Evolutionary conservation across 2,888 invertebrate genomes (phyloP), one percentile per base, ranked within the genome.

Genomic region (Amphipoea lucens): DNA sequence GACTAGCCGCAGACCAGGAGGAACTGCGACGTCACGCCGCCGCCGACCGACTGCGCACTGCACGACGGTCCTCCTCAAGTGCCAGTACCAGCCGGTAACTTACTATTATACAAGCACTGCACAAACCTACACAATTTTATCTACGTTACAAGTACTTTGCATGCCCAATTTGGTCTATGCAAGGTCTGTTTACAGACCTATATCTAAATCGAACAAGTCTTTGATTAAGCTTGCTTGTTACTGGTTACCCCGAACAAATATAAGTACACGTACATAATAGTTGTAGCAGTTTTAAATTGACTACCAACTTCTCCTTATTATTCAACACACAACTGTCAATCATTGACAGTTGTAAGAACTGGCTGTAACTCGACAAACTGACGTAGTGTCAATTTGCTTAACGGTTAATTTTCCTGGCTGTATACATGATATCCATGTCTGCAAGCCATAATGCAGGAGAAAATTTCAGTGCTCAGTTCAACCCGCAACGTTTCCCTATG

Each of bases 1-100:
- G 99, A 90, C 96, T 99, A 79, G 98, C 98, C 92, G 98, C 98
- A 17, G 99, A 99, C 92, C 99, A 99, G 92, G 99, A 99, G 94
- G 94, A 97, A 95, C 93, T 97, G 96, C 90, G 98, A 94, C 92
- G 98, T 90, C 90, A 97, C 97, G 91, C 95, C 73, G 93, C 95
- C 92, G 92, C 96, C 91, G 95, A 96, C 95, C 87, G 96, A 0
- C 90, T 95, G 86, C 97, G 92, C 83, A 97, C 92, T 89, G 97
- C 93, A 89, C 92, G 96, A 40, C 95, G 95, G 68, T 97, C 96
- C 86, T 97, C 96, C 2, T 97, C 97, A 86, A 95, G 96, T 75
- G 98, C 98, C 40, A 97, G 95, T 87, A 95, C 95, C 17, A 94
- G 93, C 94, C 94, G 96, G 96, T 96, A 89, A 42, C 65, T 54